These are phyloP conservation scores for Ciona savignyi DNA, from an alignment of 23 tunicate species.

Conservation along the genomic window DNA sequence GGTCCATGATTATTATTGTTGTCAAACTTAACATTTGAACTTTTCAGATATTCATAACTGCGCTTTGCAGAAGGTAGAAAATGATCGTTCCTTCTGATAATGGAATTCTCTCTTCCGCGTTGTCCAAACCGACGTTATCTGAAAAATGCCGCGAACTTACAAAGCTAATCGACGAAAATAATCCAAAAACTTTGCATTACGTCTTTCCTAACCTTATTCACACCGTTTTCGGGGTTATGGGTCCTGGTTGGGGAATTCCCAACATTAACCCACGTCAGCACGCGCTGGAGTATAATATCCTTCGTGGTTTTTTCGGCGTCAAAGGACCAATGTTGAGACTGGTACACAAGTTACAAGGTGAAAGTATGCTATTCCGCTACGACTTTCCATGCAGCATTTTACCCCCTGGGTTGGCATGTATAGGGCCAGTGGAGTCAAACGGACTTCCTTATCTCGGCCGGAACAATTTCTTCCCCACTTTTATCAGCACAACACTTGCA, in stretches of 20 bases:
- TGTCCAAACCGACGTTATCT: constrained; percentile 20
- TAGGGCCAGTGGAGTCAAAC: neutral
- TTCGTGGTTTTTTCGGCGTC: constrained; percentile 53
- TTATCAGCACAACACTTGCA: neutral
- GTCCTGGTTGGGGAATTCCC: constrained; percentile 49
- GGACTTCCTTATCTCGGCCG: neutral
- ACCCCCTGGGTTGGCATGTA: constrained; percentile 7
- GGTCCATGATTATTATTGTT: neutral
- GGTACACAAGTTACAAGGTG: constrained; percentile 47
- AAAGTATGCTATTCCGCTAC: constrained; percentile 37
- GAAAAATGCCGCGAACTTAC: constrained; percentile 53
- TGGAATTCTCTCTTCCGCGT: constrained; percentile 10
- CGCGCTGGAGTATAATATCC: constrained; percentile 18
- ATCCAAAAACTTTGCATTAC: constrained; percentile 27
- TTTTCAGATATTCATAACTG: neutral
- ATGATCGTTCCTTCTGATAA: neutral
- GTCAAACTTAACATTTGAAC: neutral
- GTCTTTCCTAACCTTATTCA: constrained; percentile 34
- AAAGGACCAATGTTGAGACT: constrained; percentile 67
- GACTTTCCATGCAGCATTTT: constrained; percentile 32
- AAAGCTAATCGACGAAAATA: constrained; percentile 46
- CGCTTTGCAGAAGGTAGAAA: neutral
- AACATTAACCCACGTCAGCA: constrained; percentile 18
- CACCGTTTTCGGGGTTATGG: constrained; percentile 42
- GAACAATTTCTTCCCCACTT: neutral